These are phyloP conservation scores for Oeneis ivallda DNA, from an alignment of 2,888 invertebrate species.

Conservation along the genomic window DNA sequence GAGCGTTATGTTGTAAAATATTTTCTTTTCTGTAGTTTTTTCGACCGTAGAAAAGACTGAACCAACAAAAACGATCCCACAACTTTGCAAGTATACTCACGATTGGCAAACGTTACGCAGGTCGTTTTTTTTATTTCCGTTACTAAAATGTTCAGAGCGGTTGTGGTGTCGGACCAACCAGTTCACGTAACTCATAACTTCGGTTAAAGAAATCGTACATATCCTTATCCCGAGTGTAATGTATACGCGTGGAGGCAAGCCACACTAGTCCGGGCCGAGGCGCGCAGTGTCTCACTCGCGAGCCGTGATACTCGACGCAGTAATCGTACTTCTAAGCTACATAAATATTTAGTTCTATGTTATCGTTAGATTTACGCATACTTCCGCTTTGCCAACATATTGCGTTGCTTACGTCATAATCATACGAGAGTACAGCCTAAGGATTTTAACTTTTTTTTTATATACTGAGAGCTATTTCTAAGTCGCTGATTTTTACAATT, in stretches of 20 bases:
- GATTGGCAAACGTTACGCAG: conserved; percentile 57
- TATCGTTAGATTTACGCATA: conserved; percentile 80
- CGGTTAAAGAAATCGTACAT: conserved; percentile 75
- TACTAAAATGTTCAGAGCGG: conserved; percentile 58
- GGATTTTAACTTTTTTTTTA: conserved; percentile 78
- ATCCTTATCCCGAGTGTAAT: conserved; percentile 71
- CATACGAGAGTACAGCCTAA: conserved; percentile 81
- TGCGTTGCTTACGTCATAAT: conserved; percentile 80
- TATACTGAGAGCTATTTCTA: conserved; percentile 81
- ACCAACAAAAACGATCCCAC: conserved; percentile 63
- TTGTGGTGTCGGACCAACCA: conserved; percentile 73
- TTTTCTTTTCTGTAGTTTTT: conserved; percentile 65
- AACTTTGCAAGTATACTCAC: conserved; percentile 75
- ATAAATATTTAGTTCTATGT: conserved; percentile 79
- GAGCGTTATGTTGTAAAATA: conserved; percentile 48
- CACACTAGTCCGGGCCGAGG: conserved; percentile 52
- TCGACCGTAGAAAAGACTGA: conserved; percentile 78
- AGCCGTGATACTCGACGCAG: conserved; percentile 58
- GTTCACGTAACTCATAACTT: conserved; percentile 58
- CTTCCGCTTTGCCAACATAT: conserved; percentile 81
- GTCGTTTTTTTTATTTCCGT: conserved; percentile 61
- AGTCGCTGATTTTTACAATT: conserved; percentile 78
- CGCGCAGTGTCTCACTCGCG: conserved; percentile 59
- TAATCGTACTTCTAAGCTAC: conserved; percentile 80
- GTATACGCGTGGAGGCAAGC: conserved; percentile 48